Evolutionary conservation across 2,797 vertebrate species (phyloP).

Genomic region (Morelia viridis): DNA sequence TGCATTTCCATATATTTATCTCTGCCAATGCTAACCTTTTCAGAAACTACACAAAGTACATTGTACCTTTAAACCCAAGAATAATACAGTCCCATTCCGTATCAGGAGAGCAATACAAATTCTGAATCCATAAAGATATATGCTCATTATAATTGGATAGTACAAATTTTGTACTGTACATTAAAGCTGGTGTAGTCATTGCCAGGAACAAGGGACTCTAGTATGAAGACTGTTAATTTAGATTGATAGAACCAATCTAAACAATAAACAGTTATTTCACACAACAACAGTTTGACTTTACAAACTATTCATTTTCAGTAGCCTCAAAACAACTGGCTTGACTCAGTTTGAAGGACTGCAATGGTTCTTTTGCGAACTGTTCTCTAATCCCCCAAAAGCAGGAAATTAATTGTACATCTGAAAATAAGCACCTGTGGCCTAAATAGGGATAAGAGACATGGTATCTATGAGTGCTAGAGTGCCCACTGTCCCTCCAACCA

Average conservation of each 20-base stretch:
- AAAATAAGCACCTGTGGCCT: not conserved
- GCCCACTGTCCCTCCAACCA: not conserved
- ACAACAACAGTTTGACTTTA: not conserved
- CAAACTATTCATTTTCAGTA: not conserved
- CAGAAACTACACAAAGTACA: not conserved
- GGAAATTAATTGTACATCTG: not conserved
- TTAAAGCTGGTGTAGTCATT: not conserved
- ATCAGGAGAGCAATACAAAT: not conserved
- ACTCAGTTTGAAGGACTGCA: not conserved
- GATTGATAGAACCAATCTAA: not conserved
- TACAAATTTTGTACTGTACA: not conserved
- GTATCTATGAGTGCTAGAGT: not conserved
- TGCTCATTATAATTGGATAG: not conserved
- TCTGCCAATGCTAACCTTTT: not conserved
- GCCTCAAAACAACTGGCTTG: not conserved
- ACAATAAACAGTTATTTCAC: not conserved
- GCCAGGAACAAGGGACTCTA: not conserved
- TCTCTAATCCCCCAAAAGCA: not conserved
- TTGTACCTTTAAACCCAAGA: not conserved
- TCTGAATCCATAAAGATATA: not conserved
- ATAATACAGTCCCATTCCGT: not conserved
- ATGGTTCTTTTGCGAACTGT: not conserved
- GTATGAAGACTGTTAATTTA: not conserved
- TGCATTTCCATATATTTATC: not conserved
- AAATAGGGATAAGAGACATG: not conserved